A percentile compares a stretch with the other conserved stretches of the same genome.
phyloP scores from a whole-genome alignment of 2,113 vertebrate genomes.

The Cyrtonyx montezumae region DNA sequence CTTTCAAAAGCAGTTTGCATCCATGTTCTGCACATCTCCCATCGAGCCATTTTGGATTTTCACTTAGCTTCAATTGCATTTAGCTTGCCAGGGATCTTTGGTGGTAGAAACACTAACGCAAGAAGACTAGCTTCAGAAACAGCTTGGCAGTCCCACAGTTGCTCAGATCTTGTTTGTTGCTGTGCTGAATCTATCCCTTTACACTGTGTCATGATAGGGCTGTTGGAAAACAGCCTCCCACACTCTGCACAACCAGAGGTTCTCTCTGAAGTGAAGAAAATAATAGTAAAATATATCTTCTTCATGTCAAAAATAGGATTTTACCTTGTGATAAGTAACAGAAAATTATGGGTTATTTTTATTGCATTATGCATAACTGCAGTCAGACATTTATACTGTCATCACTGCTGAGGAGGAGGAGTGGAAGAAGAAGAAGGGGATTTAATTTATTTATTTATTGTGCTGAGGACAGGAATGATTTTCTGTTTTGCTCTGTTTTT shows the following conservation, averaged over 20 bases:
- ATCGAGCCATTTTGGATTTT: not conserved
- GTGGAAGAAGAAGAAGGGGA: not conserved
- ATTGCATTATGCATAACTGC: not conserved
- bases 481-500: constrained; percentile 34
- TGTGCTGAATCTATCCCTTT: not conserved
- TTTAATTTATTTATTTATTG: not conserved
- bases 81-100: not conserved
- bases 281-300: not conserved
- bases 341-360: constrained; percentile 35
- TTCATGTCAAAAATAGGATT: not conserved
- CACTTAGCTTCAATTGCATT: not conserved
- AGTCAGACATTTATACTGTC: not conserved
- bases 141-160: not conserved
- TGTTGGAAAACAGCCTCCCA: not conserved
- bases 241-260: not conserved
- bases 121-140: not conserved
- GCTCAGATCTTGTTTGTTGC: not conserved
- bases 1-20: not conserved
- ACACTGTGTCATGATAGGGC: not conserved
- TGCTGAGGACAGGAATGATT: not conserved
- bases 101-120: not conserved
- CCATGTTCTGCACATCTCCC: not conserved
- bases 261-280: not conserved
- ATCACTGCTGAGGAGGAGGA: not conserved
- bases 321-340: constrained; percentile 6